These are phyloP conservation scores for Dicrurus megarhynchus DNA, from an alignment of 2,113 vertebrate genomes.

Conservation along the genomic window DNA sequence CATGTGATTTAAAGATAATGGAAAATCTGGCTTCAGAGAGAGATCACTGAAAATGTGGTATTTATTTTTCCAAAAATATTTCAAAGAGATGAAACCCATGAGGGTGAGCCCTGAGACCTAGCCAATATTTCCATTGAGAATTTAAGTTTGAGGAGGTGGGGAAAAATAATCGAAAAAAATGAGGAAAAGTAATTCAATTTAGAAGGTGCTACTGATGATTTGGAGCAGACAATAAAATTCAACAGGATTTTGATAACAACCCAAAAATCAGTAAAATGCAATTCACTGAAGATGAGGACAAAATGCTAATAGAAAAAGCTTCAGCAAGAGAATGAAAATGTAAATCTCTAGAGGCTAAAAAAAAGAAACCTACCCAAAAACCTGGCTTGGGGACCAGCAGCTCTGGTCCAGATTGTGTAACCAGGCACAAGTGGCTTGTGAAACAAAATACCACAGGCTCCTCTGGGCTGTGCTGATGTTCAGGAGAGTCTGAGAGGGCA, in stretches of 20 bases:
- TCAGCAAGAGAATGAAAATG: background rate
- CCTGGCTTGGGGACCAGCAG: background rate
- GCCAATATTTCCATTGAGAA: background rate
- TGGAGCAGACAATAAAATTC: background rate
- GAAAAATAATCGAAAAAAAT: background rate
- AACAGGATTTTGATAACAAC: background rate
- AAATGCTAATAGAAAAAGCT: background rate
- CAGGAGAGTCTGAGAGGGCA: background rate
- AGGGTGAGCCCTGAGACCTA: background rate
- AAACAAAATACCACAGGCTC: background rate
- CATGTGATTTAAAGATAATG: background rate
- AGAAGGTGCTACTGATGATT: background rate
- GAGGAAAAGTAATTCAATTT: background rate
- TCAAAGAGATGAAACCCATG: background rate
- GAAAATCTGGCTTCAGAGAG: background rate
- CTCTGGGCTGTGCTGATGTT: background rate
- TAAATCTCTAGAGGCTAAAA: background rate
- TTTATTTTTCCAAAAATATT: background rate
- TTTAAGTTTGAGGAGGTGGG: accelerated
- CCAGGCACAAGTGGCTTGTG: background rate
- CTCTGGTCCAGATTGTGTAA: background rate
- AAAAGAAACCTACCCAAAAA: background rate
- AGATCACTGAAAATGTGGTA: background rate
- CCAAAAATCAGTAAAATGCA: background rate
- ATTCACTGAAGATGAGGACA: background rate